Base-by-base conservation (phyloP, 2,888 invertebrate genomes). In the Hydrotaea cyrtoneurina region DNA sequence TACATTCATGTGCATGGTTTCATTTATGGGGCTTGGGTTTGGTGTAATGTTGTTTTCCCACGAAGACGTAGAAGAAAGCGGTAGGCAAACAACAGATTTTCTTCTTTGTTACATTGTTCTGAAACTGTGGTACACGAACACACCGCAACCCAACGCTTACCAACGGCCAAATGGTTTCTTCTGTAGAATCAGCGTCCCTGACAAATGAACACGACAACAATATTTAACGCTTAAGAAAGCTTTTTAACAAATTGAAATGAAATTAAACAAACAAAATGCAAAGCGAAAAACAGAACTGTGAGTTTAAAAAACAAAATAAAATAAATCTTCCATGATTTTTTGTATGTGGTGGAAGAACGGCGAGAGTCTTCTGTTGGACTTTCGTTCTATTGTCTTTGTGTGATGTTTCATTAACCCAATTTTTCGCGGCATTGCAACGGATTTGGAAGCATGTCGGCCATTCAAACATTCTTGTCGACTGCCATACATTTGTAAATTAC, bases 201-300 rank as follows among this genome's bases (percentile, higher is more conserved):
- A 74, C 64, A 82, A 79, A 82, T 77, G 77, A 71, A 71, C 69
- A 84, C 46, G 57, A 55, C 36, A 78, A 81, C 72, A 55, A 81
- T 82, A 69, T 82, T 75, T 72, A 84, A 78, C 74, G 83, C 81
- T 79, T 83, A 57, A 80, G 69, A 64, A 80, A 73, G 75, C 86
- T 80, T 85, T 87, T 86, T 74, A 82, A 62, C 78, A 86, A 84
- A 87, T 86, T 84, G 81, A 85, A 87, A 80, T 86, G 55, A 83
- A 86, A 86, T 87, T 83, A 86, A 85, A 84, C 78, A 10, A 72
- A 72, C 23, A 59, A 77, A 53, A 23, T 7, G 64, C 59, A 50
- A 5, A 15, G n/a, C 17, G 66, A 50, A 74, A 79, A 62, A 78
- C 31, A 46, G 13, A 57, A 39, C 8, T 55, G 50, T 21, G 21